A percentile compares a stretch with the other conserved stretches of the same genome.
phyloP scores from a whole-genome alignment of 1,140 invertebrate species.

The Spodoptera frugiperda region DNA sequence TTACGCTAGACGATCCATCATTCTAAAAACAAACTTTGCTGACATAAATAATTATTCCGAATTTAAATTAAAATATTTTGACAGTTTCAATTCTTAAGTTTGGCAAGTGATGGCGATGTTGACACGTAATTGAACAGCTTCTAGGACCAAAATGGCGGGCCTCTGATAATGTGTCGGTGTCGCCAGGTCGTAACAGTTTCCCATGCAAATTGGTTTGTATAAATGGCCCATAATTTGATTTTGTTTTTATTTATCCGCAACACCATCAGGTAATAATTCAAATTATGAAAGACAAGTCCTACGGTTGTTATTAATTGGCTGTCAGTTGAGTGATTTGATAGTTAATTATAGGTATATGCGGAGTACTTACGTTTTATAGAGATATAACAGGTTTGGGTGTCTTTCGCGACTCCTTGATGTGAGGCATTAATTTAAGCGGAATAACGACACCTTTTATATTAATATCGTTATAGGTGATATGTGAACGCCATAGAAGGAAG shows the following conservation, averaged over 20 bases:
- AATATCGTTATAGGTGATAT: slow-evolving; percentile 19
- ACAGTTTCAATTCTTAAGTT: slow-evolving; percentile 21
- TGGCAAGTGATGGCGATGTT: slow-evolving; percentile 19
- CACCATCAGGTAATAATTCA: slow-evolving; percentile 44
- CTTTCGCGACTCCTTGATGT: slow-evolving; percentile 32
- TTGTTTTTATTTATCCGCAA: slow-evolving; percentile 49
- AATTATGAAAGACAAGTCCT: slow-evolving; percentile 46
- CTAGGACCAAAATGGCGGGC: slow-evolving; percentile 24
- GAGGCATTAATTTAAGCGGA: slow-evolving; percentile 17
- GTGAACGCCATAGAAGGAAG: not conserved
- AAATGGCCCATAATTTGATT: slow-evolving; percentile 47
- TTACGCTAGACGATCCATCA: slow-evolving; percentile 4
- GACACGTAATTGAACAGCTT: slow-evolving; percentile 4
- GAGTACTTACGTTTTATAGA: slow-evolving; percentile 26
- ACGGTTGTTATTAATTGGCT: slow-evolving; percentile 43
- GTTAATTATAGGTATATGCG: slow-evolving; percentile 43
- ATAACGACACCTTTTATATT: slow-evolving; percentile 37
- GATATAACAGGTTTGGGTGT: slow-evolving; percentile 41
- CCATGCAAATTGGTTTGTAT: slow-evolving; percentile 49
- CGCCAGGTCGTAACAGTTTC: slow-evolving; percentile 36
- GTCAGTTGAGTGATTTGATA: slow-evolving; percentile 45
- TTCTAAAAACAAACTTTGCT: slow-evolving; percentile 25
- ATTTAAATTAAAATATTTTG: slow-evolving; percentile 25
- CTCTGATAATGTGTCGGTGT: slow-evolving; percentile 36
- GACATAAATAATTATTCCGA: slow-evolving; percentile 15